Percentiles rank a stretch among this genome's conserved stretches.
phyloP scores from a whole-genome alignment of 2,888 invertebrate genomes.

The Cerastoderma edule region DNA sequence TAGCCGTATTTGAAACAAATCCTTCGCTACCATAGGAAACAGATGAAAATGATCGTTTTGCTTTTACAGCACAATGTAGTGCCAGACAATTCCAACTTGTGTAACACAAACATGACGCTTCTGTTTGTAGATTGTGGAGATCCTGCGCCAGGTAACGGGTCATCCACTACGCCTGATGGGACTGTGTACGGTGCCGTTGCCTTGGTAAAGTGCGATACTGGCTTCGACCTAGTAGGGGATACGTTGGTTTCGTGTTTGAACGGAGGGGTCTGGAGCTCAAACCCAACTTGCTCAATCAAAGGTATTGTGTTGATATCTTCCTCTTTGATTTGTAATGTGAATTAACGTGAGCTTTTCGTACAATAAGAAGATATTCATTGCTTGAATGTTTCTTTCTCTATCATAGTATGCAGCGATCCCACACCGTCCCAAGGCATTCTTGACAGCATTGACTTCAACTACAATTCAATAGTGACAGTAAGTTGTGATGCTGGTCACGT shows the following conservation, averaged over 20 bases:
- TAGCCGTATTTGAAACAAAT: too few species aligned
- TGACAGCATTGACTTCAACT: background rate
- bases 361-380: background rate
- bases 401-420: conserved; percentile 28
- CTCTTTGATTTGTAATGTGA: background rate
- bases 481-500: conserved; percentile 21
- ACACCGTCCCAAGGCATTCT: conserved; percentile 14
- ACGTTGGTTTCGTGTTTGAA: conserved; percentile 17
- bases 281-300: background rate
- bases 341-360: background rate
- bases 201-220: conserved; percentile 17
- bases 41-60: too few species aligned
- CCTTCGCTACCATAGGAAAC: too few species aligned
- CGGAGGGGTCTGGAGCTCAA: conserved; percentile 22
- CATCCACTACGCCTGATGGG: conserved; percentile 10
- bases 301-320: conserved; percentile 6
- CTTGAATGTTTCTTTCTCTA: background rate
- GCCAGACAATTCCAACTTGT: too few species aligned
- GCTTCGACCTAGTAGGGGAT: conserved; percentile 24
- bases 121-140: too few species aligned
- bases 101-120: too few species aligned
- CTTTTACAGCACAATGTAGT: too few species aligned
- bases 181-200: conserved; percentile 28
- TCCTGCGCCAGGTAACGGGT: too few species aligned
- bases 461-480: conserved; percentile 10